These are phyloP conservation scores for Thalassoma bifasciatum DNA, from an alignment of 2,113 vertebrate genomes.

Conservation along the genomic window DNA sequence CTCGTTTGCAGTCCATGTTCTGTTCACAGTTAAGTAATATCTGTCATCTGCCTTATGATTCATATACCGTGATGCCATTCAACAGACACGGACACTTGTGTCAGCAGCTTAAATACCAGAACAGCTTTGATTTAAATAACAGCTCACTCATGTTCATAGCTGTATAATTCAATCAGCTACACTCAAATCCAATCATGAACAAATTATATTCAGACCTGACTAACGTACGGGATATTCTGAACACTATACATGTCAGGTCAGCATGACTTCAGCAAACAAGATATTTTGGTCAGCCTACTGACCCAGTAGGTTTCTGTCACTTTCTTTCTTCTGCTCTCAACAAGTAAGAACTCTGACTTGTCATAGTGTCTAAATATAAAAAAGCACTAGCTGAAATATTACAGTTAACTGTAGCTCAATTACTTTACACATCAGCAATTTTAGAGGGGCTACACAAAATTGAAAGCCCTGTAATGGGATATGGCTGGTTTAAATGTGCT, in stretches of 20 bases:
- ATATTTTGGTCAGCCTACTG: slow-evolving; percentile 21
- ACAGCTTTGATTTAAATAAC: slow-evolving; percentile 15
- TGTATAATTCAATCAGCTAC: neutral
- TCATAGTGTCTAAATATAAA: neutral
- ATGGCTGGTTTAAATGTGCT: neutral
- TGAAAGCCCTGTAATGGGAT: neutral
- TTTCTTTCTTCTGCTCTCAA: neutral
- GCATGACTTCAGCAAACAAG: neutral
- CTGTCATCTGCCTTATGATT: slow-evolving; percentile 26
- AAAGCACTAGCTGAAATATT: neutral
- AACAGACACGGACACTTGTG: slow-evolving; percentile 11
- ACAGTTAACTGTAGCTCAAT: neutral
- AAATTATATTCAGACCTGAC: slow-evolving; percentile 30
- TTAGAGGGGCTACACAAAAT: neutral
- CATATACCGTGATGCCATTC: slow-evolving; percentile 1
- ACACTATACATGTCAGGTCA: neutral
- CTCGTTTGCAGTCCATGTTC: neutral
- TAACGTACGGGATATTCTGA: neutral
- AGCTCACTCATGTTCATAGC: neutral
- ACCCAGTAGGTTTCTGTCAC: slow-evolving; percentile 22
- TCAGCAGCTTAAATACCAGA: neutral
- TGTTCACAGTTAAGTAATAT: neutral
- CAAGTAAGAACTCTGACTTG: neutral
- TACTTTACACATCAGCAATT: neutral
- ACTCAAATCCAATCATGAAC: neutral